These are phyloP conservation scores for Acanthurus lineatus DNA, from an alignment of 2,797 vertebrate species.

Conservation along the genomic window DNA sequence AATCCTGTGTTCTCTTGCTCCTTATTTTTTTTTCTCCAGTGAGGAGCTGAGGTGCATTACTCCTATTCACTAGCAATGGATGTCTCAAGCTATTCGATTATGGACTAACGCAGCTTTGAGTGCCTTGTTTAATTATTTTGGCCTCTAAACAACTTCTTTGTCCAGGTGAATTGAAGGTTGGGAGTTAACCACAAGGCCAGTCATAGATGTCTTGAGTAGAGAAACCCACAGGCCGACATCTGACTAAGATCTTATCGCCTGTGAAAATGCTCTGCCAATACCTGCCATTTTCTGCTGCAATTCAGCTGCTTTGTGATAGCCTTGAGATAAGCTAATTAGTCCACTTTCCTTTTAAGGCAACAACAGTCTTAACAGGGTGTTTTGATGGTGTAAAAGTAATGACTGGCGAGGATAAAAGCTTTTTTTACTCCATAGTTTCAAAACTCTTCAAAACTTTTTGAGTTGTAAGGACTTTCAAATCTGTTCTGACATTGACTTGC, in stretches of 20 bases:
- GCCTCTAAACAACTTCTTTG: constrained; percentile 11
- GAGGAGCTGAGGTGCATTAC: constrained; percentile 11
- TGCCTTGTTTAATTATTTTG: constrained; percentile 7
- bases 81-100: constrained; percentile 10
- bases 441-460: neutral
- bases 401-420: neutral
- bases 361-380: neutral
- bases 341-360: neutral
- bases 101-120: constrained; percentile 8
- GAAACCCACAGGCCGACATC: neutral
- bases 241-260: neutral
- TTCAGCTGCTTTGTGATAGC: neutral
- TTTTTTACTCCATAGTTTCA: neutral
- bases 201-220: neutral
- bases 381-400: neutral
- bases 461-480: neutral
- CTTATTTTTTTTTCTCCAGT: constrained; percentile 1
- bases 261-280: constrained; percentile 1
- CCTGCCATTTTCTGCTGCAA: neutral
- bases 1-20: constrained; percentile 19
- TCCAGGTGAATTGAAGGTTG: constrained; percentile 1
- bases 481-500: neutral
- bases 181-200: neutral
- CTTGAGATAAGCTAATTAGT: neutral
- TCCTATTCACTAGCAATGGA: constrained; percentile 2